Percentiles rank a stretch among this genome's conserved stretches.
phyloP scores from a whole-genome alignment of 1,140 invertebrate species.

The Chrysoperla carnea region DNA sequence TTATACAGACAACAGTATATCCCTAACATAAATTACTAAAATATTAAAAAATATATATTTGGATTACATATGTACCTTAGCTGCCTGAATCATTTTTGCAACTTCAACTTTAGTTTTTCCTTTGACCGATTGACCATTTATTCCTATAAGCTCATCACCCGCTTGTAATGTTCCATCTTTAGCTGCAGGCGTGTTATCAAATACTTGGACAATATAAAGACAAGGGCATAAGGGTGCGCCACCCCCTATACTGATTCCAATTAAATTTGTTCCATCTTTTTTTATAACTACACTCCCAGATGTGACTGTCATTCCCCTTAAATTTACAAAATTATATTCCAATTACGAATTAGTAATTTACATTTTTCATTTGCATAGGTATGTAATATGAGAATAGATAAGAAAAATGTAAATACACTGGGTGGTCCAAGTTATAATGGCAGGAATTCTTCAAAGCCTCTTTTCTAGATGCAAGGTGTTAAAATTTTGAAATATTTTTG shows the following conservation, averaged over 20 bases:
- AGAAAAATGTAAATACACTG: neutral
- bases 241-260: conserved; percentile 95
- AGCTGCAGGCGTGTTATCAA: conserved; percentile 92
- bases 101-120: conserved; percentile 97
- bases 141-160: conserved; percentile 89
- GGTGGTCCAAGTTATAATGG: too few species aligned
- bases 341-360: neutral
- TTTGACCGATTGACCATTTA: conserved; percentile 84
- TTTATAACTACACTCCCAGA: conserved; percentile 80
- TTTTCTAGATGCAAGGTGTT: too few species aligned
- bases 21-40: too few species aligned
- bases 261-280: conserved; percentile 90
- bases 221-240: conserved; percentile 93
- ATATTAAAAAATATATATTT: too few species aligned
- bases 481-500: too few species aligned
- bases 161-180: conserved; percentile 80
- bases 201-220: conserved; percentile 93
- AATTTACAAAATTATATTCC: conserved; percentile 13
- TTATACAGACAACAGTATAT: too few species aligned
- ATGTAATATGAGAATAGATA: conserved; percentile 2
- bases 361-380: neutral
- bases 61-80: conserved; percentile 56
- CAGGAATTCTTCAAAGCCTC: too few species aligned
- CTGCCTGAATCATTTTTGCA: conserved; percentile 91
- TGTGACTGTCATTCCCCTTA: conserved; percentile 92